Evolutionary conservation across 1,140 invertebrate genomes (phyloP).

Genomic region (Schlechtendalia chinensis): DNA sequence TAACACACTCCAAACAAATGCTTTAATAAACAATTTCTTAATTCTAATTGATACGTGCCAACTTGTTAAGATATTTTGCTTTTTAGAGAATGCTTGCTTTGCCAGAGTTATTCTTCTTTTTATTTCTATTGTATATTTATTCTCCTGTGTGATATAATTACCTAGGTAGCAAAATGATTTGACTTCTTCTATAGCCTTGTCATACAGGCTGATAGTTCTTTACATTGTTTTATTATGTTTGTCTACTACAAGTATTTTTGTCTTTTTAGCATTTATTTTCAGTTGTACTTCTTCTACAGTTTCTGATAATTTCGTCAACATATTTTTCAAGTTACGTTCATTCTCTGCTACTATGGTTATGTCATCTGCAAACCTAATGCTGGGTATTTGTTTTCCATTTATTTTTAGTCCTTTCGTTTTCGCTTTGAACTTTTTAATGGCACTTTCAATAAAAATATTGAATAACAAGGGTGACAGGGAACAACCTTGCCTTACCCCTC

Average conservation of each 20-base stretch:
- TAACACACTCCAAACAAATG: too few species aligned
- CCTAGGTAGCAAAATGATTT: constrained; percentile 19
- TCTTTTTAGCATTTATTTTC: too few species aligned
- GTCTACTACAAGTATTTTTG: constrained; percentile 41
- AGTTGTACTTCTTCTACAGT: constrained; percentile 32
- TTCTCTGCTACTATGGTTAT: constrained; percentile 22
- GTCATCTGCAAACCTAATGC: constrained; percentile 5
- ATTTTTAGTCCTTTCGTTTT: constrained; percentile 36
- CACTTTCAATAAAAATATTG: constrained; percentile 50
- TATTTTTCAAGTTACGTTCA: constrained; percentile 12
- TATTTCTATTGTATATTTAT: too few species aligned
- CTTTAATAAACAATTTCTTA: too few species aligned
- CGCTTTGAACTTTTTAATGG: constrained; percentile 20
- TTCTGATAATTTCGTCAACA: constrained; percentile 14
- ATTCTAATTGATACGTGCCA: too few species aligned
- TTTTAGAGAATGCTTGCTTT: too few species aligned
- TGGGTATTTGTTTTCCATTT: constrained; percentile 31
- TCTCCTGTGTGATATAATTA: constrained; percentile 18
- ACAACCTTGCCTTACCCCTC: not conserved
- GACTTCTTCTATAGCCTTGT: not conserved
- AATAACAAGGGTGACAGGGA: constrained; percentile 39
- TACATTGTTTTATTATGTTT: not conserved
- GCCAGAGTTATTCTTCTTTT: too few species aligned
- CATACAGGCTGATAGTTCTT: not conserved
- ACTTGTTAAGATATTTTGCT: too few species aligned